Percentiles rank a stretch among this genome's conserved stretches.
These are phyloP conservation scores for Sarcophaga subvicina DNA, from an alignment of 2,888 invertebrate genomes.

Conservation along the genomic window DNA sequence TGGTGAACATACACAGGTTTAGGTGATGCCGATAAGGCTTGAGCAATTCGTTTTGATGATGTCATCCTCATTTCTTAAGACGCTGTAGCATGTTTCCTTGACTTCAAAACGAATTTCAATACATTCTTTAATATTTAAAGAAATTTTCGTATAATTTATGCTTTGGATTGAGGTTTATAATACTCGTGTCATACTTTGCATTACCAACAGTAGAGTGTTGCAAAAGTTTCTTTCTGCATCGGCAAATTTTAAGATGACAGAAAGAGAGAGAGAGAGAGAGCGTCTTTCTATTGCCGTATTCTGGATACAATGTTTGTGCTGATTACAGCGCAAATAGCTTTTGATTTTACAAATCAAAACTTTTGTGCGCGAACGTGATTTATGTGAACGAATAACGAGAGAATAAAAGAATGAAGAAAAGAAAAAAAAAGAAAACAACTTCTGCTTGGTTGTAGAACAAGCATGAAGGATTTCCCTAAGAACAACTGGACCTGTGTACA, in stretches of 20 bases:
- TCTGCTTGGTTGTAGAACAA: conserved; percentile 7
- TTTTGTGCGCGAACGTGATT: conserved; percentile 80
- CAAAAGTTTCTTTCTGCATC: neutral
- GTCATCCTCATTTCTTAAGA: too few species aligned
- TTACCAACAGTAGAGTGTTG: neutral
- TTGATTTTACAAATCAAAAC: conserved; percentile 80
- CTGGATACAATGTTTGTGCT: conserved; percentile 74
- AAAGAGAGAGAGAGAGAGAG: neutral
- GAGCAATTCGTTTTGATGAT: too few species aligned
- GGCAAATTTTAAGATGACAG: neutral
- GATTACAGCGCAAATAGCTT: conserved; percentile 73
- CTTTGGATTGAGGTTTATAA: too few species aligned
- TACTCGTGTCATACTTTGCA: too few species aligned
- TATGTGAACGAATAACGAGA: conserved; percentile 73
- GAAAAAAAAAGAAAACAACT: conserved; percentile 21
- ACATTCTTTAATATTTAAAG: too few species aligned
- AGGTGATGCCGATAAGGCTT: too few species aligned
- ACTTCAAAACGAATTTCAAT: too few species aligned
- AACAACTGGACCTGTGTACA: conserved; percentile 57
- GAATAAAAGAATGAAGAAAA: conserved; percentile 26
- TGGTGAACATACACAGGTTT: too few species aligned
- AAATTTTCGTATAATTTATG: too few species aligned
- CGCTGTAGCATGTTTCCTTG: too few species aligned
- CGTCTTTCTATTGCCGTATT: conserved; percentile 44
- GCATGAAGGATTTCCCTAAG: conserved; percentile 50